These are phyloP conservation scores for Saguinus midas DNA, from an alignment of 2,113 vertebrate species.

Conservation along the genomic window DNA sequence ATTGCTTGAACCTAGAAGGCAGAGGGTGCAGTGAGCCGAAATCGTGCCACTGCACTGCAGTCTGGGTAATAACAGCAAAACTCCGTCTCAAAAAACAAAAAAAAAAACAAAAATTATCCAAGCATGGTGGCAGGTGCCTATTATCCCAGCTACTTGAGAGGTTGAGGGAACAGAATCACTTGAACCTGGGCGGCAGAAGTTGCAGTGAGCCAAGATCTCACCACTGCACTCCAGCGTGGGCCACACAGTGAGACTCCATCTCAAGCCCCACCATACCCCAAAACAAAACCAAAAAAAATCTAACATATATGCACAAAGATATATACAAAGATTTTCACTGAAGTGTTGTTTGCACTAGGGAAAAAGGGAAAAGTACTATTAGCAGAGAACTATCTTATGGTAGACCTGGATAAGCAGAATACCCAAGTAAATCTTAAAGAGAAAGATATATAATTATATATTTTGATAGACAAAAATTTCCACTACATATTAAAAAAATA, in stretches of 20 bases:
- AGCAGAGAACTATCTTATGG: background rate
- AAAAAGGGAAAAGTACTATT: background rate
- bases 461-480: conserved; percentile 27
- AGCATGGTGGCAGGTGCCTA: background rate
- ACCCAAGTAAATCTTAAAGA: background rate
- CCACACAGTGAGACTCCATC: background rate
- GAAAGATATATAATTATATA: background rate
- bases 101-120: background rate
- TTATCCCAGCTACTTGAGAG: background rate
- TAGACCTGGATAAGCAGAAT: background rate
- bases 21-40: too few species aligned
- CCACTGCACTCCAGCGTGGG: background rate
- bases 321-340: background rate
- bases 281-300: background rate
- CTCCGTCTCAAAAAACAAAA: too few species aligned
- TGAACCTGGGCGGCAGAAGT: background rate
- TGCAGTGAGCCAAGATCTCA: background rate
- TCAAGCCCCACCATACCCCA: background rate
- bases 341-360: background rate
- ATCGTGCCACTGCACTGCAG: too few species aligned
- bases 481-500: background rate
- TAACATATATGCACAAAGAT: background rate
- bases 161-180: background rate
- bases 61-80: too few species aligned
- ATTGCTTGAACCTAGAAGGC: too few species aligned